phyloP scores from a whole-genome alignment of 2,113 vertebrate genomes.

The Lamprologus lemairii region DNA sequence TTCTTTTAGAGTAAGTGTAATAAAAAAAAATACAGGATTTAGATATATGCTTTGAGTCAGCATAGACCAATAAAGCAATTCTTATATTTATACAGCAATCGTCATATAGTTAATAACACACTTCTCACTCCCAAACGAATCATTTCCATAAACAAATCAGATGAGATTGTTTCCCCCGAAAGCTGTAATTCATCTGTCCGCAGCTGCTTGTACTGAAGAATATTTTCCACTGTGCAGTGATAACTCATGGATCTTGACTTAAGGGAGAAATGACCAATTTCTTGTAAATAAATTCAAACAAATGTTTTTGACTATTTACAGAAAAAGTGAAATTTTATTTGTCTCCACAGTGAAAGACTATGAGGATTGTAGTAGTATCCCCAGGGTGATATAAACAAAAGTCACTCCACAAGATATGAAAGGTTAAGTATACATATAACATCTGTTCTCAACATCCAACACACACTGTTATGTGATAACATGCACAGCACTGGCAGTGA shows the following conservation, averaged over 20 bases:
- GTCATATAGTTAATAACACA: not conserved
- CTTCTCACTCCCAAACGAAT: not conserved
- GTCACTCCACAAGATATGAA: not conserved
- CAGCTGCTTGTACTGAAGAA: not conserved
- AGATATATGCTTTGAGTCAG: not conserved
- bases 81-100: not conserved
- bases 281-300: conserved; percentile 10
- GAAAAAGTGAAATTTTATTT: conserved; percentile 8
- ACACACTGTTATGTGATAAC: not conserved
- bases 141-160: not conserved
- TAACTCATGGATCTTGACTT: not conserved
- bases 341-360: not conserved
- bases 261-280: not conserved
- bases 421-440: not conserved
- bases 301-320: not conserved
- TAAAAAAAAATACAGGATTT: not conserved
- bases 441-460: not conserved
- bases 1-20: conserved; percentile 23
- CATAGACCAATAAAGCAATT: not conserved
- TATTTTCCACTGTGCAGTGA: not conserved
- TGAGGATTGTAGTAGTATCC: not conserved
- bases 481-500: not conserved
- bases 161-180: not conserved
- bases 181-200: not conserved
- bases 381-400: not conserved